Evolutionary conservation across 2,888 invertebrate species (phyloP).

Genomic region (Nymphalis urticae): DNA sequence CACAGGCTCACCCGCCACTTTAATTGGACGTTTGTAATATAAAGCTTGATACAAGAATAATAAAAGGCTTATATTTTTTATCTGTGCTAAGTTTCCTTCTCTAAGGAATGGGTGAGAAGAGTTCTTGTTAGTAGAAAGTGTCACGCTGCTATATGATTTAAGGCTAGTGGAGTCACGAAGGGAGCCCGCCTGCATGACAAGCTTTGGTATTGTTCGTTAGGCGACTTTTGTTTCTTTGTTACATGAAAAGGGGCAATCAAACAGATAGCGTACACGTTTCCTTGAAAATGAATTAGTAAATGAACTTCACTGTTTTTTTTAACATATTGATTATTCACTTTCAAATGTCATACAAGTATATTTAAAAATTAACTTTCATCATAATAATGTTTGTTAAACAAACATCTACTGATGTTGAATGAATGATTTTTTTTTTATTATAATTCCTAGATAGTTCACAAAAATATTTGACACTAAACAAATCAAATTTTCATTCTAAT

Average conservation of each 20-base stretch:
- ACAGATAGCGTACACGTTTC: slow-evolving; percentile 3
- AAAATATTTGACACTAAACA: too few relatives aligned
- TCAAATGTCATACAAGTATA: too few relatives aligned
- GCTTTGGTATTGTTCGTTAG: slow-evolving; percentile 32
- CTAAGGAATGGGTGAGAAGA: slow-evolving; percentile 25
- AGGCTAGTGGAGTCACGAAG: slow-evolving; percentile 29
- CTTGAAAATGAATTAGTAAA: slow-evolving; percentile 4
- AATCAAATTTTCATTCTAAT: too few relatives aligned
- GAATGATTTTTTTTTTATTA: too few relatives aligned
- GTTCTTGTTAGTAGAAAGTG: slow-evolving; percentile 35
- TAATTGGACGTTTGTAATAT: slow-evolving; percentile 34
- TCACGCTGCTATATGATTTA: slow-evolving; percentile 35
- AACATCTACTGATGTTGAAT: too few relatives aligned
- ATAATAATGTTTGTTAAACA: too few relatives aligned
- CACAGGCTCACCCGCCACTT: slow-evolving; percentile 24
- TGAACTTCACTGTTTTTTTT: not conserved
- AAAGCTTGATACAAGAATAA: slow-evolving; percentile 26
- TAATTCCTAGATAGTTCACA: too few relatives aligned
- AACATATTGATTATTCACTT: too few relatives aligned
- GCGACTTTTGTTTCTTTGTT: slow-evolving; percentile 33
- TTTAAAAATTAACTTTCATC: too few relatives aligned
- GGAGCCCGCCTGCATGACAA: slow-evolving; percentile 16
- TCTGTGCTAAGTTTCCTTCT: slow-evolving; percentile 24
- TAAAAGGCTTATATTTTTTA: slow-evolving; percentile 27
- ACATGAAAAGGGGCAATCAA: slow-evolving; percentile 13